Conservation (phyloP, 2,797 vertebrate genomes). For the Poecilia wingei region DNA sequence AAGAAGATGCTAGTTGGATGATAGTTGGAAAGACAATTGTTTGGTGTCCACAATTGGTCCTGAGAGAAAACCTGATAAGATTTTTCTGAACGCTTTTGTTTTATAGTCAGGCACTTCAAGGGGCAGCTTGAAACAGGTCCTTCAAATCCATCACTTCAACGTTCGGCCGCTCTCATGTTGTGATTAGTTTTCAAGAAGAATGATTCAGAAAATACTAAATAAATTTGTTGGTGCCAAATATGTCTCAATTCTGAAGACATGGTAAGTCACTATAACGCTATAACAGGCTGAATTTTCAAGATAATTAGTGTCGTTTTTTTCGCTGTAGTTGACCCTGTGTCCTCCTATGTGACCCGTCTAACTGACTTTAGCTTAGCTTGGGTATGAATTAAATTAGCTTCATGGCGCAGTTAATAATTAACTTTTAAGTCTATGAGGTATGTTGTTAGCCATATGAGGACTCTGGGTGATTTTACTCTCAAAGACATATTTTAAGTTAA, state of each 20-base stretch:
- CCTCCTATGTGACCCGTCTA: constrained; percentile 60
- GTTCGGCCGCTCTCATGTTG: constrained; percentile 1
- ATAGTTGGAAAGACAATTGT: neutral
- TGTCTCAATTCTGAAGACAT: constrained; percentile 57
- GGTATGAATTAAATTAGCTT: neutral
- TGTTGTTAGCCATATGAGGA: neutral
- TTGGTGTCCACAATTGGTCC: constrained; percentile 50
- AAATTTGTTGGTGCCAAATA: constrained; percentile 74
- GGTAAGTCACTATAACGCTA: constrained; percentile 61
- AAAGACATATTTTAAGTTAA: neutral
- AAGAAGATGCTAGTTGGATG: neutral
- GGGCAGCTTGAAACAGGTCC: constrained; percentile 64
- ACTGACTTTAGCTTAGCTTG: constrained; percentile 47
- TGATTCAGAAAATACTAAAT: constrained; percentile 67
- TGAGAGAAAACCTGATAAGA: neutral
- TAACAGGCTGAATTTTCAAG: no score
- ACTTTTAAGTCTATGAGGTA: neutral
- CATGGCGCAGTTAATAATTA: neutral
- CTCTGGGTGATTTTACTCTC: neutral
- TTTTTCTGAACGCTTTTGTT: neutral
- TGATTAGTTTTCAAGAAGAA: constrained; percentile 30
- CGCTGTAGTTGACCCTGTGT: constrained; percentile 7
- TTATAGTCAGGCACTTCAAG: constrained; percentile 54
- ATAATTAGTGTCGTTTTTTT: fast-evolving
- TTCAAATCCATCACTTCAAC: constrained; percentile 27